phyloP scores from a whole-genome alignment of 35 echinoderm and acorn worm species.

The Diadema setosum region DNA sequence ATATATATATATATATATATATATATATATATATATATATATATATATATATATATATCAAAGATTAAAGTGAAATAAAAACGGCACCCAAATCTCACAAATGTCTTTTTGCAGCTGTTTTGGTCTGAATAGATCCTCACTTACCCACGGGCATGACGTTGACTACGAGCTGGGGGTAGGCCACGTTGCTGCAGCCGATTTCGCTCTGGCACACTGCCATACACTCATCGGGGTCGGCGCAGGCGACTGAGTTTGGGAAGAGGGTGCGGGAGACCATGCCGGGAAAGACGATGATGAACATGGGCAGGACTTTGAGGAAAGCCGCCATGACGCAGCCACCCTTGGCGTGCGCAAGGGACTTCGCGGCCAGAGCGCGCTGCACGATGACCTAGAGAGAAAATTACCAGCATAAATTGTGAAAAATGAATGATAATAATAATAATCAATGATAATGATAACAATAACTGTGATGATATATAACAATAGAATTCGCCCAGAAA shows the following conservation, averaged over 20 bases:
- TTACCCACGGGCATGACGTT: slow-evolving; percentile 74
- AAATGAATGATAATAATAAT: no score
- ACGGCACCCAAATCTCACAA: no score
- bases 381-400: slow-evolving; percentile 79
- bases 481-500: no score
- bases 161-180: slow-evolving; percentile 72
- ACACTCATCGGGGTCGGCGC: slow-evolving; percentile 56
- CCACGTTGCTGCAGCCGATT: slow-evolving; percentile 66
- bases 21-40: no score
- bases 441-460: no score
- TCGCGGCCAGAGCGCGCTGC: slow-evolving; percentile 73
- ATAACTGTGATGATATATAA: no score
- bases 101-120: no score
- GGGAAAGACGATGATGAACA: slow-evolving; percentile 84
- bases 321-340: slow-evolving; percentile 69
- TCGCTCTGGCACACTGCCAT: slow-evolving; percentile 45
- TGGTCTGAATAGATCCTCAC: no score
- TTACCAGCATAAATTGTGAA: no score
- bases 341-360: slow-evolving; percentile 68
- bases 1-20: no score
- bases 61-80: no score
- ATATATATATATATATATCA: no score
- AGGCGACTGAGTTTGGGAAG: slow-evolving; percentile 78
- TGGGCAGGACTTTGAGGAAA: slow-evolving; percentile 69
- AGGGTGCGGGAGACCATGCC: slow-evolving; percentile 71